Percentiles rank a stretch among this genome's conserved stretches.
Conservation (phyloP, 2,113 vertebrate species). For the Mixornis gularis region DNA sequence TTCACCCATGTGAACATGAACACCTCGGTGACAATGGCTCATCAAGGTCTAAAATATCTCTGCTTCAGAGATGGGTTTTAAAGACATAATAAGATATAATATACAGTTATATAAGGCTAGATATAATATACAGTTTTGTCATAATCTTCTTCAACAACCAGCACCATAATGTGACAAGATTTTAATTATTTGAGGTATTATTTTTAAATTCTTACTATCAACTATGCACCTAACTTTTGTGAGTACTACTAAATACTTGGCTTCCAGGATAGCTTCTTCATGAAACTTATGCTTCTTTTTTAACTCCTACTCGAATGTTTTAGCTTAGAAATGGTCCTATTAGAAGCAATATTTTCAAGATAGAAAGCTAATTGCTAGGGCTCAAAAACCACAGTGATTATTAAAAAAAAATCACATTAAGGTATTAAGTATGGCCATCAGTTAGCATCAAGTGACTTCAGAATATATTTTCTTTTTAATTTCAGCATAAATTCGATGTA, state of each 20-base stretch:
- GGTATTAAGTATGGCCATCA: neutral
- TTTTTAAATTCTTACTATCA: neutral
- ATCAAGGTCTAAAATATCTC: neutral
- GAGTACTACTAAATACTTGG: neutral
- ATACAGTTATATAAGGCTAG: neutral
- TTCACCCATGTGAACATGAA: rapidly evolving
- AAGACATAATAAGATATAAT: neutral
- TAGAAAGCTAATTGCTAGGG: neutral
- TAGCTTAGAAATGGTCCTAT: neutral
- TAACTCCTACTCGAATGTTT: neutral
- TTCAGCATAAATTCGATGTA: neutral
- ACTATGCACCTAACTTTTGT: neutral
- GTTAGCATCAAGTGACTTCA: neutral
- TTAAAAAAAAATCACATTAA: neutral
- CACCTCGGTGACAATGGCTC: neutral
- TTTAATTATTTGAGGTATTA: neutral
- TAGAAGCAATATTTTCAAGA: neutral
- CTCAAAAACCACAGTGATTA: neutral
- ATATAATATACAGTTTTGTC: neutral
- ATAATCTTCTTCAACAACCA: neutral
- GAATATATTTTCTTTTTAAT: neutral
- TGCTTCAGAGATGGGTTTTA: neutral
- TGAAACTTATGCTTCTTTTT: neutral
- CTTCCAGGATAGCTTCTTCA: neutral
- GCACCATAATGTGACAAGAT: neutral